Percentiles rank a stretch among this genome's conserved stretches.
Evolutionary conservation across 2,113 vertebrate genomes (phyloP).

Genomic region (Gymnobelideus leadbeateri): DNA sequence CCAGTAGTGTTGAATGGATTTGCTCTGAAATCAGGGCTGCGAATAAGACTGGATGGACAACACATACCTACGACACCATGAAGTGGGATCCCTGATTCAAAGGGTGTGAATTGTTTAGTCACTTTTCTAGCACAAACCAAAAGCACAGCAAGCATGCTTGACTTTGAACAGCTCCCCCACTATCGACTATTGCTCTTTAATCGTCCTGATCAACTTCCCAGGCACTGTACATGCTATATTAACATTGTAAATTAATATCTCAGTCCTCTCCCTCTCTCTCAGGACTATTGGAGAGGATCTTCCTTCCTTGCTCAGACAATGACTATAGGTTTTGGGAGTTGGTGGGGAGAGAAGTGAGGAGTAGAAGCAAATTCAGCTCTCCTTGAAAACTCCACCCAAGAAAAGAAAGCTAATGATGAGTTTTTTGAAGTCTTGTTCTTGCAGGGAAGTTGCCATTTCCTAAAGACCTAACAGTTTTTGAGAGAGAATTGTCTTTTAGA

Average conservation of each 20-base stretch:
- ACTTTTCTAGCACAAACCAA: background rate
- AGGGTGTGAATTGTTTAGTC: background rate
- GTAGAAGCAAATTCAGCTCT: slow-evolving; percentile 44
- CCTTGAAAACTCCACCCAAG: slow-evolving; percentile 39
- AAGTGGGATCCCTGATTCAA: background rate
- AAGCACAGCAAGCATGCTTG: background rate
- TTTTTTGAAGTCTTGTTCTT: slow-evolving; percentile 52
- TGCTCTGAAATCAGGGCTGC: background rate
- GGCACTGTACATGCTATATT: slow-evolving; percentile 4
- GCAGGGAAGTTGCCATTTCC: slow-evolving; percentile 62
- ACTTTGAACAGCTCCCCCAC: background rate
- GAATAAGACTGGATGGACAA: background rate
- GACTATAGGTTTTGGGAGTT: slow-evolving; percentile 6
- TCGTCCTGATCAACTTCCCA: background rate
- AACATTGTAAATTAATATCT: slow-evolving; percentile 63
- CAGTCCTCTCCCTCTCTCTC: slow-evolving; percentile 42
- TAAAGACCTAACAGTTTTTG: slow-evolving; percentile 53
- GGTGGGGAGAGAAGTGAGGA: background rate
- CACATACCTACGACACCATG: background rate
- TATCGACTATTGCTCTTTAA: background rate
- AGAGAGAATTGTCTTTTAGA: slow-evolving; percentile 55
- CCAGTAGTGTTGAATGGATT: background rate
- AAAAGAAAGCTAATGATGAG: slow-evolving; percentile 59
- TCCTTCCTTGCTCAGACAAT: slow-evolving; percentile 32
- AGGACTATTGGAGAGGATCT: slow-evolving; percentile 32